A percentile compares a stretch with the other conserved stretches of the same genome.
Evolutionary conservation across 2,797 vertebrate species (phyloP).

Genomic region (Vireo griseus): DNA sequence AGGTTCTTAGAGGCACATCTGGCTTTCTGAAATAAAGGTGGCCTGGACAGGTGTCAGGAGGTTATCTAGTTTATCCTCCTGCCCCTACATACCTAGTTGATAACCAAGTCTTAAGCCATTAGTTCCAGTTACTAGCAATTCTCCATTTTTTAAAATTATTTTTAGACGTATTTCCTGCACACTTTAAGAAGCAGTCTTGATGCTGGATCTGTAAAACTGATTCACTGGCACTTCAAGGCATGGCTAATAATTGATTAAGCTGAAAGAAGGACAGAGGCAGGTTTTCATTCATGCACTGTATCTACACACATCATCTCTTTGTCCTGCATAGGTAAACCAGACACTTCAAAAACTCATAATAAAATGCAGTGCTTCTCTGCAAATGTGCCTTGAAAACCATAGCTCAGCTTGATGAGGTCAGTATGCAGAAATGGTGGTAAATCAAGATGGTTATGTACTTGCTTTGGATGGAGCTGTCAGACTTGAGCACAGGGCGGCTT

Average conservation of each 20-base stretch:
- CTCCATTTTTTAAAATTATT: neutral
- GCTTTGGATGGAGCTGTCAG: neutral
- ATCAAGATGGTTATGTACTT: neutral
- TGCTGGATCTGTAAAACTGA: neutral
- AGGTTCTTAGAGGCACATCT: neutral
- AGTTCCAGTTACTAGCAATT: neutral
- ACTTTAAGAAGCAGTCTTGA: neutral
- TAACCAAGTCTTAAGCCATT: neutral
- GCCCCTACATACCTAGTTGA: neutral
- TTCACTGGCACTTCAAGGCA: neutral
- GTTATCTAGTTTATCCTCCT: neutral
- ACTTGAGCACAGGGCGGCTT: neutral
- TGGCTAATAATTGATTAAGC: neutral
- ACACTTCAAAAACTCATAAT: neutral
- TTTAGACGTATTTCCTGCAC: neutral
- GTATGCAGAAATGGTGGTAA: neutral
- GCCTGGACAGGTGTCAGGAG: neutral
- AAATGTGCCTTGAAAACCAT: neutral
- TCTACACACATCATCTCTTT: neutral
- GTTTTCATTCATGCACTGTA: neutral
- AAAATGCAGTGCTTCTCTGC: neutral
- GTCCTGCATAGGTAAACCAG: neutral
- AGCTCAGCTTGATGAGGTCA: neutral
- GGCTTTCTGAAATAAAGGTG: neutral
- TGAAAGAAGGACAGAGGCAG: neutral